A percentile compares a stretch with the other conserved stretches of the same genome.
These are phyloP conservation scores for Falco rusticolus DNA, from an alignment of 2,797 vertebrate genomes.

Conservation along the genomic window DNA sequence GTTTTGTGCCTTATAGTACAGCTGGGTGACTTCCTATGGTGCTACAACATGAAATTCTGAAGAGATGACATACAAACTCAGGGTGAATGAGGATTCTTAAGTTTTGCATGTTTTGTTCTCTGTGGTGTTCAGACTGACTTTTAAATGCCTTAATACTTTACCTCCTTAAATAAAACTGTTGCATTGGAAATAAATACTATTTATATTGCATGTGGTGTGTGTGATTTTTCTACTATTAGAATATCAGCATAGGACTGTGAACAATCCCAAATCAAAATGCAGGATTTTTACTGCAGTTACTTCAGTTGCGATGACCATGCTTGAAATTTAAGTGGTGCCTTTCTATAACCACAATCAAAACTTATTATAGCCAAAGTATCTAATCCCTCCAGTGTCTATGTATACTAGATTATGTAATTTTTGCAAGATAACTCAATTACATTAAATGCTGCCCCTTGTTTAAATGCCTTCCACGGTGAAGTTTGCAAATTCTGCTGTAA, in stretches of 20 bases:
- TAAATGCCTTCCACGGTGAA: background rate
- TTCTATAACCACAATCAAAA: background rate
- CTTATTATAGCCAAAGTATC: background rate
- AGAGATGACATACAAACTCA: background rate
- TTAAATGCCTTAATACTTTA: slow-evolving; percentile 74
- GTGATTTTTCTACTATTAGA: background rate
- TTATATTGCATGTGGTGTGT: background rate
- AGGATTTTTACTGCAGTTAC: background rate
- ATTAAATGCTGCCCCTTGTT: background rate
- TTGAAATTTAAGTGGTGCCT: background rate
- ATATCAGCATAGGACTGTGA: background rate
- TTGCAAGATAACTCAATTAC: background rate
- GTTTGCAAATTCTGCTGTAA: background rate
- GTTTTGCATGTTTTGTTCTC: slow-evolving; percentile 39
- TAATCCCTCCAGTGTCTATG: background rate
- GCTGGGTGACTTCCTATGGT: background rate
- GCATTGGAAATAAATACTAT: slow-evolving; percentile 58
- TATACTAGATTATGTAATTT: background rate
- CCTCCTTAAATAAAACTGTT: slow-evolving; percentile 40
- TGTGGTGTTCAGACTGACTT: slow-evolving; percentile 25
- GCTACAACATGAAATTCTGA: slow-evolving; percentile 3
- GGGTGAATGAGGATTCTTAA: background rate
- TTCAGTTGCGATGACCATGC: background rate
- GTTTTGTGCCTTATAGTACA: background rate
- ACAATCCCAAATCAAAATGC: background rate